Evolutionary conservation across 1,140 invertebrate genomes (phyloP).

Genomic region (Proales similis): DNA sequence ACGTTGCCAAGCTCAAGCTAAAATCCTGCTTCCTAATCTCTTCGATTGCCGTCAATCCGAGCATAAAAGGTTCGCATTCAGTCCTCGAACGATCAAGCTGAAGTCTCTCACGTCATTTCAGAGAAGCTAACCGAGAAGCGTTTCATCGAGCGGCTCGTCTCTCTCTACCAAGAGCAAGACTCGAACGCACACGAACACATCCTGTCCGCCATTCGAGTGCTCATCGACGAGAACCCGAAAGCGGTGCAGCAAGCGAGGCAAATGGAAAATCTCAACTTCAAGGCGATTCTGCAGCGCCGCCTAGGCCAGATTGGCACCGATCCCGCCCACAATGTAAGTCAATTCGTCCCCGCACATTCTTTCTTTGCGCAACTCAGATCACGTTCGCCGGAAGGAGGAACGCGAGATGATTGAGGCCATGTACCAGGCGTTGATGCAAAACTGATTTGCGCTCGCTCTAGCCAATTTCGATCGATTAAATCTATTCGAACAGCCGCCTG

Average conservation of each 20-base stretch:
- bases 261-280: conserved; percentile 27
- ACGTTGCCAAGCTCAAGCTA: conserved; percentile 3
- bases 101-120: too few relatives aligned
- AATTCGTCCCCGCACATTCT: too few relatives aligned
- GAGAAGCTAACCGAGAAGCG: conserved; percentile 8
- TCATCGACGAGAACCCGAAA: conserved; percentile 24
- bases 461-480: too few relatives aligned
- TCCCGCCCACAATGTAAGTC: conserved; percentile 8
- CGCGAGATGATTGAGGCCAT: too few relatives aligned
- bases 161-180: not conserved
- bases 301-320: not conserved
- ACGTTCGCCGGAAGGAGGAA: too few relatives aligned
- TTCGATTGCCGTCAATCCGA: conserved; percentile 11
- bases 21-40: conserved; percentile 27
- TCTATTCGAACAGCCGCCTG: too few relatives aligned
- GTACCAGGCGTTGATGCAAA: too few relatives aligned
- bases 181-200: conserved; percentile 16
- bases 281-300: conserved; percentile 1
- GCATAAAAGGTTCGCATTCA: conserved; percentile 21
- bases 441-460: too few relatives aligned
- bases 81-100: too few relatives aligned
- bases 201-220: conserved; percentile 18
- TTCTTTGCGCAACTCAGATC: too few relatives aligned
- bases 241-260: conserved; percentile 25
- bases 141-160: not conserved